Evolutionary conservation across 2,888 invertebrate species (phyloP).

Genomic region (Amblyjoppa fuscipennis): DNA sequence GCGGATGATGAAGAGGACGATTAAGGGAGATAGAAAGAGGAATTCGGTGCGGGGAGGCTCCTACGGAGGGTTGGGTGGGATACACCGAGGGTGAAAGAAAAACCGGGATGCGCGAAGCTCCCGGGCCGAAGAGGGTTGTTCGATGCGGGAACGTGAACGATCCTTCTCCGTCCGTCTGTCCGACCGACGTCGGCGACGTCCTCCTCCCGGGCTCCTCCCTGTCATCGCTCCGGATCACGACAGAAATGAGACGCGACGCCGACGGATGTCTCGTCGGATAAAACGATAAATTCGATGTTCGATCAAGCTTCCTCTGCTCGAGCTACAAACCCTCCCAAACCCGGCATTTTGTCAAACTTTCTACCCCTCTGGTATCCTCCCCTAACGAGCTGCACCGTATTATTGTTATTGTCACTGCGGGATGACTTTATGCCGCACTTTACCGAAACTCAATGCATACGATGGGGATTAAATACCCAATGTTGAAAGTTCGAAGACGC

Average conservation of each 20-base stretch:
- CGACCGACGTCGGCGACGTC: constrained; percentile 41
- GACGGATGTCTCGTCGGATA: constrained; percentile 53
- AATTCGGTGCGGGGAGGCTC: constrained; percentile 22
- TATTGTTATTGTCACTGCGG: neutral
- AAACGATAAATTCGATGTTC: constrained; percentile 63
- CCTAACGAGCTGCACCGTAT: neutral
- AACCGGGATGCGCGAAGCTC: constrained; percentile 26
- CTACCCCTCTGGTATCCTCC: neutral
- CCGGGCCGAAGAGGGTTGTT: constrained; percentile 49
- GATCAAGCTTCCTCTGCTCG: constrained; percentile 32
- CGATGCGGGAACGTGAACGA: constrained; percentile 18
- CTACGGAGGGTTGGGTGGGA: constrained; percentile 10
- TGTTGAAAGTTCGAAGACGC: no score
- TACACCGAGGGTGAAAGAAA: constrained; percentile 30
- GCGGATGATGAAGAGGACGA: constrained; percentile 7
- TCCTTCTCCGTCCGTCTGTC: constrained; percentile 39
- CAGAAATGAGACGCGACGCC: constrained; percentile 59
- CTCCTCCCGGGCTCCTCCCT: constrained; percentile 11
- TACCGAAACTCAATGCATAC: no score
- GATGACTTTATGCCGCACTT: neutral
- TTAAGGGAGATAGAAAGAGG: neutral
- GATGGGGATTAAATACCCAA: no score
- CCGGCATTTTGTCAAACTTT: neutral
- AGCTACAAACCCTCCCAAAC: neutral
- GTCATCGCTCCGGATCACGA: constrained; percentile 30